Evolutionary conservation across 2,113 vertebrate genomes (phyloP).

Genomic region (Microcebus jonahi): DNA sequence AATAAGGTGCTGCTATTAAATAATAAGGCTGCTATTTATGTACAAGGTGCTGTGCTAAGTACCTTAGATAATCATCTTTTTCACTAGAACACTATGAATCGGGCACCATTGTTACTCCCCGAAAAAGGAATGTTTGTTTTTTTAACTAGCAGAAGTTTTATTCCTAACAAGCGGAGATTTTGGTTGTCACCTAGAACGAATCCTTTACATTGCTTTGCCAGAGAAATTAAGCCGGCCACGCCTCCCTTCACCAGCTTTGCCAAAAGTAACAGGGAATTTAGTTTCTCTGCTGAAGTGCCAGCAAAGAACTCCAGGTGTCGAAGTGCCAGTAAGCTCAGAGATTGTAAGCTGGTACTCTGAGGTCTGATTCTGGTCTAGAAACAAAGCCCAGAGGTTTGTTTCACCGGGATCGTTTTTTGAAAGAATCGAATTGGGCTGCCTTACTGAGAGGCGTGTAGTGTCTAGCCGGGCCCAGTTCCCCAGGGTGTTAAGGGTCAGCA

Average conservation of each 20-base stretch:
- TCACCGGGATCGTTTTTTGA: background rate
- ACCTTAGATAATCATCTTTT: background rate
- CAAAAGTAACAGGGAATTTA: background rate
- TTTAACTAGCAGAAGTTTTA: background rate
- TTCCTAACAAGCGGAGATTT: background rate
- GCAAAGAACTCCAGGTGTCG: background rate
- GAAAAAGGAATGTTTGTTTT: background rate
- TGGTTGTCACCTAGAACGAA: background rate
- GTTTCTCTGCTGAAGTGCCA: background rate
- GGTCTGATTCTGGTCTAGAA: background rate
- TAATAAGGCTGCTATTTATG: background rate
- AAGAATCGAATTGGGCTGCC: background rate
- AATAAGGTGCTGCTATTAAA: background rate
- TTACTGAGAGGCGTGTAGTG: rapidly evolving
- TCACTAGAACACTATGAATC: background rate
- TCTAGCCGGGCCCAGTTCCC: too few species aligned
- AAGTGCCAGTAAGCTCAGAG: background rate
- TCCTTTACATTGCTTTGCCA: background rate
- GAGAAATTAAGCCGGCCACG: background rate
- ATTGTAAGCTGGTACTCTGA: too few species aligned
- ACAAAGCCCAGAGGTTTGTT: background rate
- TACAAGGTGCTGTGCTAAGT: background rate
- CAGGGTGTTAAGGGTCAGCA: background rate
- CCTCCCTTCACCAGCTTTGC: background rate
- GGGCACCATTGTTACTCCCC: background rate